Percentiles rank a stretch among this genome's conserved stretches.
Conservation (phyloP, 2,797 vertebrate genomes). For the Parotocinclus haroldoi region DNA sequence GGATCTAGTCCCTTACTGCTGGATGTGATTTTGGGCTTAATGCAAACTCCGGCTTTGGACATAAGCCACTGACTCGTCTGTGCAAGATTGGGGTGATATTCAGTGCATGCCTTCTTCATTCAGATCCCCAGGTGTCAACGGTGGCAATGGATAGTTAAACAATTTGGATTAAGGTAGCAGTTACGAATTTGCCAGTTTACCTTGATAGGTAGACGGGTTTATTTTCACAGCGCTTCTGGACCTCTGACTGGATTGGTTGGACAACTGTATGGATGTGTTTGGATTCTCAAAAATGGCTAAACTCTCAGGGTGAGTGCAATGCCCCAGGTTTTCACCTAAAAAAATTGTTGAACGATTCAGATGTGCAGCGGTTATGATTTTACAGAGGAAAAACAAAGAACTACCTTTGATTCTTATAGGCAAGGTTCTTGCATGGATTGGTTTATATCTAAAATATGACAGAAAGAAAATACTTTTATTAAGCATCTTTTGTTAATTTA, state of each 20-base stretch:
- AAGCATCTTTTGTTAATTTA: too few relatives aligned
- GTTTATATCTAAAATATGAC: too few relatives aligned
- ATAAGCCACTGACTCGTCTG: background rate
- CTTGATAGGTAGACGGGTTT: conserved; percentile 35
- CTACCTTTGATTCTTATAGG: conserved; percentile 15
- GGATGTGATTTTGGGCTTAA: background rate
- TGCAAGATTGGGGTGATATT: background rate
- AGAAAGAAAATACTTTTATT: too few relatives aligned
- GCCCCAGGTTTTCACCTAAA: background rate
- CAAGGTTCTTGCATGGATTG: background rate
- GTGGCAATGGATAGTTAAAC: conserved; percentile 23
- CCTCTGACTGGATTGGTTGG: conserved; percentile 52
- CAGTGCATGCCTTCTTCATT: conserved; percentile 25
- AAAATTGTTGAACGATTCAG: background rate
- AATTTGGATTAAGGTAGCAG: conserved; percentile 49
- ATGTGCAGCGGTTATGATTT: background rate
- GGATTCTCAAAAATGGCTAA: conserved; percentile 94
- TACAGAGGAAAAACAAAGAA: background rate
- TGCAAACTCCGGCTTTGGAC: conserved; percentile 27
- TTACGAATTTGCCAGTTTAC: conserved; percentile 34
- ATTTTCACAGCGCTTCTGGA: background rate
- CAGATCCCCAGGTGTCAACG: background rate
- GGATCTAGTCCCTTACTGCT: conserved; percentile 3
- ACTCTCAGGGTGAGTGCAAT: conserved; percentile 84
- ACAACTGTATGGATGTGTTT: conserved; percentile 86